Conservation (phyloP, 23 tunicate species). For the Styela plicata region DNA sequence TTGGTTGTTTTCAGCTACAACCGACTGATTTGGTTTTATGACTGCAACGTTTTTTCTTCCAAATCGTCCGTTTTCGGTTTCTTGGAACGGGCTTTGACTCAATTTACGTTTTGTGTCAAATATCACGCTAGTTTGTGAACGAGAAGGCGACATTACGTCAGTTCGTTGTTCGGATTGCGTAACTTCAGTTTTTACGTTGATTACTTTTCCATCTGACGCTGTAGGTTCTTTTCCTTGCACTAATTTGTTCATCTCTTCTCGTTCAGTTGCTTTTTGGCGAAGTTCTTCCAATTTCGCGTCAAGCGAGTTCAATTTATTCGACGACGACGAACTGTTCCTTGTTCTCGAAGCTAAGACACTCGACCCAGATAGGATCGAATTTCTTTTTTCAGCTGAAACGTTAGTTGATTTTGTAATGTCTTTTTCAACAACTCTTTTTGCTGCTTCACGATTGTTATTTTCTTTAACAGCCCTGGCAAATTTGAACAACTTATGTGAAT, state of each 20-base stretch:
- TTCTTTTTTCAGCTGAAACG: not conserved
- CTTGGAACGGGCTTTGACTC: constrained; percentile 16
- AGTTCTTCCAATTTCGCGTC: constrained; percentile 58
- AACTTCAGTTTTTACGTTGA: not conserved
- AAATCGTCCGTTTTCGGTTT: constrained; percentile 12
- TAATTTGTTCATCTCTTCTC: not conserved
- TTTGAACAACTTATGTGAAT: constrained; percentile 22
- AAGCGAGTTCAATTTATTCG: constrained; percentile 12
- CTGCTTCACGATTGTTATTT: not conserved
- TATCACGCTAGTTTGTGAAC: not conserved
- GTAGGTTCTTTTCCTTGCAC: not conserved
- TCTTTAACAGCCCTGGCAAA: constrained; percentile 9
- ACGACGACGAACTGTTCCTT: not conserved
- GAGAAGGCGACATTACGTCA: not conserved
- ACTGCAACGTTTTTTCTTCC: constrained; percentile 21
- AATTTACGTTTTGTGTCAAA: constrained; percentile 3
- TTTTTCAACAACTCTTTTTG: not conserved
- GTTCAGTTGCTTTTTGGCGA: constrained; percentile 33
- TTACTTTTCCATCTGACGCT: not conserved
- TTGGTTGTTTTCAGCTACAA: not conserved
- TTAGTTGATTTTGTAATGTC: not conserved
- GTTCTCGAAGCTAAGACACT: not conserved
- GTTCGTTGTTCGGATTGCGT: not conserved
- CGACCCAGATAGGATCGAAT: constrained; percentile 4
- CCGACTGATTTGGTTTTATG: constrained; percentile 29